phyloP scores from a whole-genome alignment of 2,113 vertebrate species.

The Lepidothrix coronata region DNA sequence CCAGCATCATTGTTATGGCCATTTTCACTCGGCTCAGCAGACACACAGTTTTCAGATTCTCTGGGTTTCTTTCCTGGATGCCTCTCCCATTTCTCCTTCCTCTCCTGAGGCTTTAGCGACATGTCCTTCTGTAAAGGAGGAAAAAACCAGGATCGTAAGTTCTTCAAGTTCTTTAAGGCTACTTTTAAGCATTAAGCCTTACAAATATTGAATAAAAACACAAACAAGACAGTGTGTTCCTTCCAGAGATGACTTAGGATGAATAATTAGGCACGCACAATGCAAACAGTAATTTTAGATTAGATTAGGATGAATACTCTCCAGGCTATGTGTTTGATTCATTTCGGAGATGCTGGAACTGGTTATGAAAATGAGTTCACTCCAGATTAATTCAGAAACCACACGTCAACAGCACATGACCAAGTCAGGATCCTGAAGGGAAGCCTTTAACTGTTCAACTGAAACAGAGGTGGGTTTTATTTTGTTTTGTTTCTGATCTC shows the following conservation, averaged over 20 bases:
- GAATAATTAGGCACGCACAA: constrained; percentile 19
- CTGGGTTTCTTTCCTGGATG: constrained; percentile 83
- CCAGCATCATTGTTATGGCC: constrained; percentile 82
- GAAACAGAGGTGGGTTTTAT: not conserved
- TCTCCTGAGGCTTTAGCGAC: constrained; percentile 86
- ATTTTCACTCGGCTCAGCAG: constrained; percentile 86
- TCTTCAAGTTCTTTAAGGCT: not conserved
- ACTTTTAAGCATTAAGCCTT: not conserved
- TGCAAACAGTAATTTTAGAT: constrained; percentile 50
- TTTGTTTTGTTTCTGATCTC: not conserved
- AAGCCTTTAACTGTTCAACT: not conserved
- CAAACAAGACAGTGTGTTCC: not conserved
- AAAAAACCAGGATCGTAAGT: not conserved
- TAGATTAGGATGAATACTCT: constrained; percentile 57
- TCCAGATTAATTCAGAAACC: constrained; percentile 20
- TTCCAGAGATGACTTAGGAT: constrained; percentile 14
- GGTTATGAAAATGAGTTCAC: constrained; percentile 35
- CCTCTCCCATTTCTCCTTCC: constrained; percentile 85
- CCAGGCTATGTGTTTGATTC: constrained; percentile 35
- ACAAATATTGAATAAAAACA: constrained; percentile 2
- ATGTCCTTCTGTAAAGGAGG: constrained; percentile 83
- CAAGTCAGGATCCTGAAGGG: not conserved
- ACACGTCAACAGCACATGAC: not conserved
- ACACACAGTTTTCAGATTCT: constrained; percentile 84
- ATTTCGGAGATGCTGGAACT: constrained; percentile 42